Evolutionary conservation across 2,797 vertebrate species (phyloP).

Genomic region (Labroides dimidiatus): DNA sequence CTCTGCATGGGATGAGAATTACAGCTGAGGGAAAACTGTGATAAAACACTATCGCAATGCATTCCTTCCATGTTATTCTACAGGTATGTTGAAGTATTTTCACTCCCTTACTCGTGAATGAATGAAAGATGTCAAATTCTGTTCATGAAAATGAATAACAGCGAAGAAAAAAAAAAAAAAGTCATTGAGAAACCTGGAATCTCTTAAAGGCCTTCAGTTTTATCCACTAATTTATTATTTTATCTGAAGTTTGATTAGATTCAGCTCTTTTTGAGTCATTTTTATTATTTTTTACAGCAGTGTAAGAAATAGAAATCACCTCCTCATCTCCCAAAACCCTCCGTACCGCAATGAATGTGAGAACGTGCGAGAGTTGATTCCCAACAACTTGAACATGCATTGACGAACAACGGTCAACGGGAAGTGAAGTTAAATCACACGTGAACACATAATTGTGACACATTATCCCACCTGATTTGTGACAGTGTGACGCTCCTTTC

Average conservation of each 20-base stretch:
- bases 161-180: slow-evolving; percentile 25
- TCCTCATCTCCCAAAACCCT: not conserved
- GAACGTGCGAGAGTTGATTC: slow-evolving; percentile 4
- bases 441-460: slow-evolving; percentile 11
- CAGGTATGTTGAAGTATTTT: slow-evolving; percentile 15
- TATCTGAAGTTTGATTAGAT: slow-evolving; percentile 10
- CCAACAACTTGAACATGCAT: not conserved
- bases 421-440: not conserved
- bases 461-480: slow-evolving; percentile 10
- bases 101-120: slow-evolving; percentile 21
- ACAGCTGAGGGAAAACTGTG: slow-evolving; percentile 50
- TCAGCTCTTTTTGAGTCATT: not conserved
- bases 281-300: slow-evolving; percentile 24
- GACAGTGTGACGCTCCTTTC: slow-evolving; percentile 21
- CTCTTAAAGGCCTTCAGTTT: slow-evolving; percentile 46
- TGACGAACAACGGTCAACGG: no score
- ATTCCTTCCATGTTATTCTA: slow-evolving; percentile 39
- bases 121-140: slow-evolving; percentile 38
- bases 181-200: not conserved
- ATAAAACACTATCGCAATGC: slow-evolving; percentile 35
- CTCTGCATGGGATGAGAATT: slow-evolving; percentile 30
- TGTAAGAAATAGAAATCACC: slow-evolving; percentile 8
- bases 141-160: slow-evolving; percentile 19
- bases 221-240: slow-evolving; percentile 43
- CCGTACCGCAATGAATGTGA: not conserved